Evolutionary conservation across 1,140 invertebrate species (phyloP), one percentile per base, ranked within the genome.

Genomic region (Mactra quadrangularis): DNA sequence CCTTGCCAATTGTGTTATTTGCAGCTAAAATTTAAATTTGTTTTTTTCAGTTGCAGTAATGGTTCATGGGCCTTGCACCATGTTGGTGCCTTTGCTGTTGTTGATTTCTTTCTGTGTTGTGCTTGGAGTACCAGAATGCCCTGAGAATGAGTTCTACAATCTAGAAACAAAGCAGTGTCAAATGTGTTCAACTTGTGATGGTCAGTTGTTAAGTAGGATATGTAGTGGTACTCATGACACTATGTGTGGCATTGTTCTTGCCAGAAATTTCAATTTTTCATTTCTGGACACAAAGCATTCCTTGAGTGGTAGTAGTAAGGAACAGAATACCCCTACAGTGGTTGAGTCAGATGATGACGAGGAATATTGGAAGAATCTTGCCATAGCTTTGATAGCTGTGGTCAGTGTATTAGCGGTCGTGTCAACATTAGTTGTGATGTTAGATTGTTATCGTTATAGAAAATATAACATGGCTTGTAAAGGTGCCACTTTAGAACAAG

Each of bases 331-430:
- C 9, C 76, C 76, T 38, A 68, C 52, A 38, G 57, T 74, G 27
- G 3, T 82, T 22, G 45, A 55, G 22, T 60, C 79, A 0, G 47
- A 52, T 22, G 79, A 72, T 3, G 71, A 75, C 7, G 53, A 64
- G 15, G 17, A 25, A 15, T 53, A 74, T 19, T 82, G 79, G 79
- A 71, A 55, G 33, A 75, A 22, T 19, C 47, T 82, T 19, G 79
- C 79, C 0, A 64, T 82, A 25, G 66, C 59, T 25, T 66, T 82
- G 57, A 82, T 82, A 38, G 79, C 53, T 15, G 41, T 82, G 25
- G 35, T 82, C 0, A 53, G 70, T 66, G 68, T 55, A 11, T 25
- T 82, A 45, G 70, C 72, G 17, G 31, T 66, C 4, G 17, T 74
- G 19, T 53, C 77, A 19, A 70, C 77, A 2, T n/a, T 81, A 11